Base-by-base conservation (phyloP, 1,140 invertebrate genomes). In the Megathymus violae region DNA sequence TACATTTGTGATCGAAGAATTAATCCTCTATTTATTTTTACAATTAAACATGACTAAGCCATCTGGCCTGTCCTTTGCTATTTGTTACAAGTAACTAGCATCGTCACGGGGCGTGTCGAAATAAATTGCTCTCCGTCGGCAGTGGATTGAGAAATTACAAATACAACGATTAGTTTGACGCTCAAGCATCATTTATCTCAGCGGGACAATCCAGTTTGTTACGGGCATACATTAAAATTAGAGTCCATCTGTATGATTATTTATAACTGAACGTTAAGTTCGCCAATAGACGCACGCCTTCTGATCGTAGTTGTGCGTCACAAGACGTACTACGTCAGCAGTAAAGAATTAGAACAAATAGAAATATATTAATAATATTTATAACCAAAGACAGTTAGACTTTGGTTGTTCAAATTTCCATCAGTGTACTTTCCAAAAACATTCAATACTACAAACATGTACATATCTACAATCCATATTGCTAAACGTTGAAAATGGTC, bases 151-250 rank as follows among this genome's bases (percentile, higher is more conserved):
- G 80, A 85, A 84, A 82, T 86, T 78, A 87, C 72, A 75, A 85
- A 80, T 77, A 77, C 60, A 74, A 78, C 74, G 71, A 85, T 87
- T 85, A 84, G 76, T 87, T 81, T 80, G 62, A 72, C 80, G 67
- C 60, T 74, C 78, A 84, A 82, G 69, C 76, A 76, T 80, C 73
- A 82, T 87, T 87, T 82, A 78, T 85, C 82, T 78, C 75, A 44
- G 61, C 69, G 41, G 60, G 70, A 78, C 78, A 78, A 80, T 77
- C 71, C 64, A 68, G 79, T 82, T 76, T 71, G 76, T 76, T 64
- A 72, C 71, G 64, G 25, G 46, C 64, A 64, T 47, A 64, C 56
- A 48, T 44, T 52, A 48, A 69, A 63, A 31, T 31, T 62, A 54
- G 56, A 56, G 50, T 51, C n/a, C n/a, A n/a, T 36, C 58, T 64